These are phyloP conservation scores for Rhinoraja longicauda DNA, from an alignment of 2,797 vertebrate genomes.

Conservation along the genomic window DNA sequence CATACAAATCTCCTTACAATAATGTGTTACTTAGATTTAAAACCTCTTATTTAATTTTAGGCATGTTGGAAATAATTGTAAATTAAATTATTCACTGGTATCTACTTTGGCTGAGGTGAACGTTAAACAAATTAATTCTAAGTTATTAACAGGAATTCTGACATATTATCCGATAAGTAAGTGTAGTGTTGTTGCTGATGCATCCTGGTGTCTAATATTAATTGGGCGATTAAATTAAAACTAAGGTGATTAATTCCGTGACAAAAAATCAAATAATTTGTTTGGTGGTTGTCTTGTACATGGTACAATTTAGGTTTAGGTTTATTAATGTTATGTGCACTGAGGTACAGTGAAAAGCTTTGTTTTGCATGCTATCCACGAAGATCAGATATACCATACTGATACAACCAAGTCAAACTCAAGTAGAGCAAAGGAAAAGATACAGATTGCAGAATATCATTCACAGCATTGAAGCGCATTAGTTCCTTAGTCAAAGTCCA, in stretches of 20 bases:
- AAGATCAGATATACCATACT: too few species aligned
- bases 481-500: too few species aligned
- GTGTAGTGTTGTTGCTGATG: neutral
- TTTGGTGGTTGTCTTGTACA: neutral
- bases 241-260: neutral
- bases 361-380: too few species aligned
- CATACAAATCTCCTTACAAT: neutral
- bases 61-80: neutral
- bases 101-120: neutral
- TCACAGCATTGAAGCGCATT: too few species aligned
- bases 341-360: too few species aligned
- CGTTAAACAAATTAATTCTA: conserved; percentile 2
- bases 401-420: too few species aligned
- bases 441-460: too few species aligned
- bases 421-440: too few species aligned
- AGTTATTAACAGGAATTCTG: neutral
- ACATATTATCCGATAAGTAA: neutral
- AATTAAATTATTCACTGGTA: neutral
- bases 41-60: neutral
- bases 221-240: neutral
- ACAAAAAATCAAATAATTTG: neutral
- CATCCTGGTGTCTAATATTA: neutral
- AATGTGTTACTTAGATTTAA: neutral
- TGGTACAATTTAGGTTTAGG: neutral
- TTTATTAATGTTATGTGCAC: too few species aligned